phyloP scores from a whole-genome alignment of 1,140 invertebrate genomes.

The Vollenhovia emeryi region DNA sequence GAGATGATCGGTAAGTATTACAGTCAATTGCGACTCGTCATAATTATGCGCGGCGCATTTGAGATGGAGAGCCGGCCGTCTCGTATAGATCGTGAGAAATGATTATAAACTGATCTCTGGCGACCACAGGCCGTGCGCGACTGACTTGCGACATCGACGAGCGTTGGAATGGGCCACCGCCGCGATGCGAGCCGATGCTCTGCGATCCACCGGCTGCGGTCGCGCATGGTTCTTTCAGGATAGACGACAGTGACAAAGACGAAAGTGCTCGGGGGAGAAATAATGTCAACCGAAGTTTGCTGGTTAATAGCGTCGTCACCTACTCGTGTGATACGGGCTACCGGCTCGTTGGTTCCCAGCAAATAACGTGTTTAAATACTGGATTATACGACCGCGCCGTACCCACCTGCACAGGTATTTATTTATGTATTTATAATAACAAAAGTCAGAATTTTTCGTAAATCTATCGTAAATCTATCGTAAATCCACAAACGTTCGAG shows the following conservation, averaged over 20 bases:
- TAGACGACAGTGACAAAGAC: slow-evolving; percentile 83
- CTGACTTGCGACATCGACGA: slow-evolving; percentile 96
- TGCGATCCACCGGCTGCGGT: slow-evolving; percentile 91
- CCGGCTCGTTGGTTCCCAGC: slow-evolving; percentile 89
- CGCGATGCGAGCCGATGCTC: slow-evolving; percentile 92
- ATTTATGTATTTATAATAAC: slow-evolving; percentile 40
- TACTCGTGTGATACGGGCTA: slow-evolving; percentile 92
- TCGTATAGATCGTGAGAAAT: neutral
- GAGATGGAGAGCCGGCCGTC: neutral
- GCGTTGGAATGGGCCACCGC: slow-evolving; percentile 97
- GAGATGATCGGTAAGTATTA: slow-evolving; percentile 89
- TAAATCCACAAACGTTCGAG: neutral
- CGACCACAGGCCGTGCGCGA: slow-evolving; percentile 88
- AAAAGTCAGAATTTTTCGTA: neutral
- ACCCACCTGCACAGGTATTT: slow-evolving; percentile 90
- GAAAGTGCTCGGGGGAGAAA: slow-evolving; percentile 14
- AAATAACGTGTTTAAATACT: slow-evolving; percentile 90
- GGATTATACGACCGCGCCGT: slow-evolving; percentile 92
- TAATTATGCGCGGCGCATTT: neutral
- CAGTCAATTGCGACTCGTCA: neutral
- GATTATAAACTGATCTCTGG: slow-evolving; percentile 19
- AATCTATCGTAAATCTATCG: neutral
- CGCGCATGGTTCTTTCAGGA: slow-evolving; percentile 89
- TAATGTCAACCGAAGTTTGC: slow-evolving; percentile 86
- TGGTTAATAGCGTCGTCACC: slow-evolving; percentile 90